phyloP scores from a whole-genome alignment of 2,797 vertebrate genomes.

The Protonibea diacanthus region DNA sequence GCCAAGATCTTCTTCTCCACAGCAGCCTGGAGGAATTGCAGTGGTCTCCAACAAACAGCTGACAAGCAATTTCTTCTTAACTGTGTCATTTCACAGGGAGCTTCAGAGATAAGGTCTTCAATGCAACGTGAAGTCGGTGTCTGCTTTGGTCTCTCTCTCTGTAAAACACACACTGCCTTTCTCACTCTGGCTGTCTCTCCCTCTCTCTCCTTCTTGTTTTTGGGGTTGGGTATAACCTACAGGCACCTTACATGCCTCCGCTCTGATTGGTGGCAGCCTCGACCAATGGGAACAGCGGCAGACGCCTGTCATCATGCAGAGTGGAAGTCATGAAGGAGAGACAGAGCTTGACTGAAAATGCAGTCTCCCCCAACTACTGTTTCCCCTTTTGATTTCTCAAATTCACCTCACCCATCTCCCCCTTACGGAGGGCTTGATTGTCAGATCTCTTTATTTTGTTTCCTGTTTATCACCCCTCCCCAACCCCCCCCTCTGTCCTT shows the following conservation, averaged over 20 bases:
- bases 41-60: conserved; percentile 79
- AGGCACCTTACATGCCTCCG: conserved; percentile 88
- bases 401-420: conserved; percentile 37
- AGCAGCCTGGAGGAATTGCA: conserved; percentile 76
- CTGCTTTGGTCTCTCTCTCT: conserved; percentile 62
- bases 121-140: conserved; percentile 65
- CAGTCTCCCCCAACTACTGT: conserved; percentile 56
- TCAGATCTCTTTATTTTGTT: conserved; percentile 52
- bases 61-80: conserved; percentile 75
- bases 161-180: conserved; percentile 62
- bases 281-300: conserved; percentile 82
- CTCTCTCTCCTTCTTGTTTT: conserved; percentile 77
- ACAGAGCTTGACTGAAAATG: conserved; percentile 78
- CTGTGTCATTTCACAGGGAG: conserved; percentile 68
- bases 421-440: conserved; percentile 25
- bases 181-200: conserved; percentile 59
- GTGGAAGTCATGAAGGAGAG: conserved; percentile 85
- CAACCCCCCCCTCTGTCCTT: conserved; percentile 48
- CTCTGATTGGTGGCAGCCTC: conserved; percentile 85
- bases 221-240: conserved; percentile 88
- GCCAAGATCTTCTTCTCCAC: conserved; percentile 77
- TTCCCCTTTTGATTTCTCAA: conserved; percentile 47
- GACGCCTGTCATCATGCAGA: conserved; percentile 87
- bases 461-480: conserved; percentile 47
- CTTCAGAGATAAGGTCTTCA: conserved; percentile 70